Percentiles rank a stretch among this genome's conserved stretches.
Evolutionary conservation across 2,113 vertebrate species (phyloP).

Genomic region (Himantopus leucocephalus): DNA sequence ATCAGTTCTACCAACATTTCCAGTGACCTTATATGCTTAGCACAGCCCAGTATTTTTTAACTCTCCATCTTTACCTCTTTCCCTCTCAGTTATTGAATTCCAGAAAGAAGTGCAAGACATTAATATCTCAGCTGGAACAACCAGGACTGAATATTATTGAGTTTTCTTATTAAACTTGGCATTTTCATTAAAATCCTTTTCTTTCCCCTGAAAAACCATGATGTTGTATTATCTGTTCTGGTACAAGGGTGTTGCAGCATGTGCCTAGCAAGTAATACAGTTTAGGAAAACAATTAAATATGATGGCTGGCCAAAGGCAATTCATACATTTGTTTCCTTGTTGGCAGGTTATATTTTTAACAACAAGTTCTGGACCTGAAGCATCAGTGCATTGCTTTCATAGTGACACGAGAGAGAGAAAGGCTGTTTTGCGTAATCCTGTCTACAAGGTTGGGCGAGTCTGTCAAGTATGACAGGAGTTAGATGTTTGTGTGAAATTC

Average conservation of each 20-base stretch:
- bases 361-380: slow-evolving; percentile 40
- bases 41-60: not conserved
- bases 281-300: slow-evolving; percentile 67
- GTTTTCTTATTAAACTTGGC: slow-evolving; percentile 72
- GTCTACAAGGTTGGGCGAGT: not conserved
- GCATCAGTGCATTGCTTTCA: not conserved
- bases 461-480: not conserved
- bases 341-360: slow-evolving; percentile 36
- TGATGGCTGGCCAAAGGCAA: slow-evolving; percentile 58
- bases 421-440: not conserved
- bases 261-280: slow-evolving; percentile 62
- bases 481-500: not conserved
- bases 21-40: not conserved
- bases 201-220: slow-evolving; percentile 27
- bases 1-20: not conserved
- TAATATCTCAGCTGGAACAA: slow-evolving; percentile 61
- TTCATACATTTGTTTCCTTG: slow-evolving; percentile 32
- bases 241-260: not conserved
- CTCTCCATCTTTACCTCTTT: not conserved
- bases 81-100: slow-evolving; percentile 31
- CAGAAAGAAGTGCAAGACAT: not conserved
- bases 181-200: slow-evolving; percentile 75
- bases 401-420: not conserved
- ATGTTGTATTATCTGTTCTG: slow-evolving; percentile 50
- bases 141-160: slow-evolving; percentile 48